phyloP scores from a whole-genome alignment of 1,140 invertebrate genomes.

The Berghia stephanieae region DNA sequence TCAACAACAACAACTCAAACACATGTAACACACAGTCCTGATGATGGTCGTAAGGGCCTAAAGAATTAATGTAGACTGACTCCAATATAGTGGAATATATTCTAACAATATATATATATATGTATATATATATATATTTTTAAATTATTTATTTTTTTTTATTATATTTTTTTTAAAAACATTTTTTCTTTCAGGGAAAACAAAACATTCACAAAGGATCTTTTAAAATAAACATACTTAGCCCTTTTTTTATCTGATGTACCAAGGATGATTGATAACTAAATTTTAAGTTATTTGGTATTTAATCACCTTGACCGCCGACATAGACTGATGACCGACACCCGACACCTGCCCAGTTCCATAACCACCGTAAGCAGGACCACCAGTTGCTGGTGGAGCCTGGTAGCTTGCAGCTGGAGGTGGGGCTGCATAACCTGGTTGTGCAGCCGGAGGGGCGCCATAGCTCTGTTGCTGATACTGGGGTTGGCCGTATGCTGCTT shows the following conservation, averaged over 20 bases:
- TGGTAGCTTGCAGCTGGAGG: conserved; percentile 8
- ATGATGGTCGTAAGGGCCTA: too few relatives aligned
- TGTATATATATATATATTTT: too few relatives aligned
- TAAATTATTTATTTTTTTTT: not conserved
- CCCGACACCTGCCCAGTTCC: conserved; percentile 17
- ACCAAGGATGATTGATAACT: too few relatives aligned
- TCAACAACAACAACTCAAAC: too few relatives aligned
- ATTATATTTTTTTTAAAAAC: conserved; percentile 16
- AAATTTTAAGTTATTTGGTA: not conserved
- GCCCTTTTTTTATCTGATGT: not conserved
- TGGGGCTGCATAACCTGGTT: conserved; percentile 21
- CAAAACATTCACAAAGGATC: not conserved
- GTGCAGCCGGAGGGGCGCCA: conserved; percentile 4
- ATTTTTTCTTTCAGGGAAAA: too few relatives aligned
- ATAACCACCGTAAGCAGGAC: conserved; percentile 10
- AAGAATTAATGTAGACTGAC: too few relatives aligned
- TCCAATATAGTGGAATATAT: too few relatives aligned
- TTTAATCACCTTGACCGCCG: not conserved
- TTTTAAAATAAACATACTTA: conserved; percentile 14
- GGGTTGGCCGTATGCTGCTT: conserved; percentile 29
- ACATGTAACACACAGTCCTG: too few relatives aligned
- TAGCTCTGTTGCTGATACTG: conserved; percentile 23
- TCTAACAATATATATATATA: too few relatives aligned
- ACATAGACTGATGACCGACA: conserved; percentile 13
- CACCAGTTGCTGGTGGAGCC: conserved; percentile 20